phyloP scores from a whole-genome alignment of 2,113 vertebrate species.

The Osmerus mordax region DNA sequence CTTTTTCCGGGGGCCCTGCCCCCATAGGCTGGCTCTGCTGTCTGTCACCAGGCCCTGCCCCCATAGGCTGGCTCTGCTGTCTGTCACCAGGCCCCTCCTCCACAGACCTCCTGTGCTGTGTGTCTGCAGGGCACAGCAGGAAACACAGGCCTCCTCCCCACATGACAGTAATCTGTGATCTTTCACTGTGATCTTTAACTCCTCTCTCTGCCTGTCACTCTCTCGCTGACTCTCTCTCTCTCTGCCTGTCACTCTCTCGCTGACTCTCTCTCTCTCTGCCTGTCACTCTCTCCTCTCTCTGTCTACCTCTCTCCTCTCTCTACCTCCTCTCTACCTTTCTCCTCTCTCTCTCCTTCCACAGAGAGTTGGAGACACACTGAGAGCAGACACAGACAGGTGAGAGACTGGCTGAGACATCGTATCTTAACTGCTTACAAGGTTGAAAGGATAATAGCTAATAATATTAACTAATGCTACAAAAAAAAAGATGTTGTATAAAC shows the following conservation, averaged over 20 bases:
- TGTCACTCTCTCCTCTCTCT: too few species aligned
- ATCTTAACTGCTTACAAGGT: too few species aligned
- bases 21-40: too few species aligned
- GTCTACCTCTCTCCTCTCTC: not conserved
- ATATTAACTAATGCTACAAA: too few species aligned
- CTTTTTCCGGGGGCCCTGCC: too few species aligned
- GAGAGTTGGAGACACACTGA: conserved; percentile 73
- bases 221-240: too few species aligned
- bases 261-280: not conserved
- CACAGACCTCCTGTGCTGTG: not conserved
- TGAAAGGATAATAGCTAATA: too few species aligned
- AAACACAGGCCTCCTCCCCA: conserved; percentile 7
- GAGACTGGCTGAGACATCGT: not conserved
- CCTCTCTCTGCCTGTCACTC: too few species aligned
- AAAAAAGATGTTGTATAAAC: too few species aligned
- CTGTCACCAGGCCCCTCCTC: too few species aligned
- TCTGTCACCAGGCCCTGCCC: too few species aligned
- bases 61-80: too few species aligned
- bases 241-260: not conserved
- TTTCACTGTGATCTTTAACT: not conserved
- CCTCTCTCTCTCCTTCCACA: conserved; percentile 50
- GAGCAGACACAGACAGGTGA: conserved; percentile 77
- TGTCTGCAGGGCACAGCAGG: conserved; percentile 20
- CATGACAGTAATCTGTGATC: not conserved
- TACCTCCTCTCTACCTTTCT: not conserved